Conservation (phyloP, 2,113 vertebrate species). For the Semnornis frantzii region DNA sequence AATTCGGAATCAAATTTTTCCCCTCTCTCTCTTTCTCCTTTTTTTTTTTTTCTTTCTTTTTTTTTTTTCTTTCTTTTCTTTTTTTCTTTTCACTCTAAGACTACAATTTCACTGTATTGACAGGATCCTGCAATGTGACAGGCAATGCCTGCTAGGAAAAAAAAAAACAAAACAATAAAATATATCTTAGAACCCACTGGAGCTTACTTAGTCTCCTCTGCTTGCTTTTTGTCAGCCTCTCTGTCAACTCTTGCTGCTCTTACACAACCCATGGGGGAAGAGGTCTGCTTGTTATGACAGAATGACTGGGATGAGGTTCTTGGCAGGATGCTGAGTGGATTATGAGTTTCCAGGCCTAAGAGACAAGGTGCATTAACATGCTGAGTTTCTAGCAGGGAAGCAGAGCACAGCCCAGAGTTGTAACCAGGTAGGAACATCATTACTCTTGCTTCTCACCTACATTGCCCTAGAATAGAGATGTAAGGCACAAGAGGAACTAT, state of each 20-base stretch:
- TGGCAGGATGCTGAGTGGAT: slow-evolving; percentile 16
- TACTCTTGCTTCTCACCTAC: not conserved
- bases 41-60: too few relatives aligned
- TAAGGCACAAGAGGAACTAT: not conserved
- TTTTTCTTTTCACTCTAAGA: not conserved
- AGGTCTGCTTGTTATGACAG: slow-evolving; percentile 22
- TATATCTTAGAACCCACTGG: not conserved
- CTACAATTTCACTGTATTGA: slow-evolving; percentile 72
- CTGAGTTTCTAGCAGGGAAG: not conserved
- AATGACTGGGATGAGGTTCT: slow-evolving; percentile 25
- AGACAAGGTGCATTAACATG: not conserved
- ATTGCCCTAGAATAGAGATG: not conserved
- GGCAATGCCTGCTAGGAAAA: not conserved
- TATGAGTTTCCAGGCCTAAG: not conserved
- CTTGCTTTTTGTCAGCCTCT: not conserved
- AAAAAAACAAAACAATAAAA: not conserved
- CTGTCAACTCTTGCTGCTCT: not conserved
- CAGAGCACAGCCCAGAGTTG: not conserved
- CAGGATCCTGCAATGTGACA: slow-evolving; percentile 46
- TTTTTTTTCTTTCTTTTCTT: too few relatives aligned
- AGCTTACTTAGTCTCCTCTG: not conserved
- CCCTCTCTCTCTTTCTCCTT: not conserved
- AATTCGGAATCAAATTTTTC: slow-evolving; percentile 71
- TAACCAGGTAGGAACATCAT: not conserved
- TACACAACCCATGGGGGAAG: not conserved